Evolutionary conservation across 2,888 invertebrate genomes (phyloP), one percentile per base, ranked within the genome.

Genomic region (Abscondita cerata): DNA sequence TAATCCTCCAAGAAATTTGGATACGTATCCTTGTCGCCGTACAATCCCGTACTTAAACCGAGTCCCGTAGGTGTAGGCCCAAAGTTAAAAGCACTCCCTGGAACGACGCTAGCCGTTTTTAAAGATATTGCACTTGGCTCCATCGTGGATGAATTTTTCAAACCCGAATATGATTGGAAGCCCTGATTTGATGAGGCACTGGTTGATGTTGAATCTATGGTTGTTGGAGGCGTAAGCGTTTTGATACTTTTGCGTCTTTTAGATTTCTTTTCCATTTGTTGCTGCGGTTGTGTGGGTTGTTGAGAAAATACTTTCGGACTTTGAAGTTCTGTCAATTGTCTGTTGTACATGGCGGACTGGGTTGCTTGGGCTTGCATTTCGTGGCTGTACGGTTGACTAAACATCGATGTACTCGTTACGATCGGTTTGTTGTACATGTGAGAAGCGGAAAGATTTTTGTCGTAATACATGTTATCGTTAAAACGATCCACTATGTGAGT

Each of bases 21-120:
- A 76, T 89, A 90, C 40, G 86, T 85, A 69, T 86, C 83, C 73
- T 87, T 88, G 46, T 89, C 89, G 5, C 83, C 83, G 70, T 87
- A 88, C 46, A 88, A 77, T 12, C 86, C 84, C 11, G 86, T 76
- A 59, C 82, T 77, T 55, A 87, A 78, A 41, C 83, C 81, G 73
- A 89, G 81, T 2, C 82, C 81, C 61, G 86, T 84, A 2, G 89
- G 83, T 0, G 90, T 83, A 2, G 91, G 85, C 13, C 91, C 91
- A 74, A 93, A 94, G 76, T 93, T 93, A 72, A 93, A 94, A 52
- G 93, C 92, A 80, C 92, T 92, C 19, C 91, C 89, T 5, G 93
- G 87, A 66, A 93, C 91, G 75, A 91, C 89, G 70, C 87, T 87
- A 2, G 86, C 82, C 50, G 89, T 87, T 71, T 91, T 86, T 48